These are phyloP conservation scores for Campoplex capitator DNA, from an alignment of 2,888 invertebrate genomes.

Conservation along the genomic window DNA sequence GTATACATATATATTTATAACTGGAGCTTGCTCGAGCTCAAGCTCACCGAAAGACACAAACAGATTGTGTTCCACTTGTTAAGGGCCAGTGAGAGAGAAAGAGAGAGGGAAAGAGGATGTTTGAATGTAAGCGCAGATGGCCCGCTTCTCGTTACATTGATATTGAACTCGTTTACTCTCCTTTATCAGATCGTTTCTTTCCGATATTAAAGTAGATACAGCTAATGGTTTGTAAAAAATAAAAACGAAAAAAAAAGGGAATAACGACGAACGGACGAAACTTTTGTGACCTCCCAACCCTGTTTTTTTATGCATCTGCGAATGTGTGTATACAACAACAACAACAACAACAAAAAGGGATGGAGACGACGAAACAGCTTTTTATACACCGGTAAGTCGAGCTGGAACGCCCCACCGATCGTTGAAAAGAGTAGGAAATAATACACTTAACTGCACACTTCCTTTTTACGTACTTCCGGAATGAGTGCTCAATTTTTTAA, in stretches of 20 bases:
- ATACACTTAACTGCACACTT: conserved; percentile 28
- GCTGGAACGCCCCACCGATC: neutral
- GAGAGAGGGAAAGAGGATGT: neutral
- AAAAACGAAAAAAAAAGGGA: neutral
- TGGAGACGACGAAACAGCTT: neutral
- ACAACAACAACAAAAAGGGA: neutral
- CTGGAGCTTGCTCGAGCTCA: conserved; percentile 18
- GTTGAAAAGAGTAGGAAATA: conserved; percentile 17
- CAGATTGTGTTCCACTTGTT: conserved; percentile 68
- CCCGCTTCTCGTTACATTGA: conserved; percentile 28
- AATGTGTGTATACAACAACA: neutral
- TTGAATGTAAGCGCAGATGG: conserved; percentile 29
- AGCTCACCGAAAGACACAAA: conserved; percentile 54
- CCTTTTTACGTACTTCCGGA: conserved; percentile 18
- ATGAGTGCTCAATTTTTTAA: conserved; percentile 23
- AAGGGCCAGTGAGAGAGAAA: neutral
- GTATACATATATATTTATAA: conserved; percentile 32
- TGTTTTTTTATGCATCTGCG: neutral
- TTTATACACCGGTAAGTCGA: conserved; percentile 19
- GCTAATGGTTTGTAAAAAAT: neutral
- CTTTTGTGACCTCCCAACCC: neutral
- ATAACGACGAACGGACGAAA: neutral
- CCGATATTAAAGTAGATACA: conserved; percentile 15
- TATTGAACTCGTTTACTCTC: conserved; percentile 23
- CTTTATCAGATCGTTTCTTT: conserved; percentile 32